Evolutionary conservation across 1,140 invertebrate species (phyloP), one percentile per base, ranked within the genome.

Genomic region (Zaprionus gabonicus): DNA sequence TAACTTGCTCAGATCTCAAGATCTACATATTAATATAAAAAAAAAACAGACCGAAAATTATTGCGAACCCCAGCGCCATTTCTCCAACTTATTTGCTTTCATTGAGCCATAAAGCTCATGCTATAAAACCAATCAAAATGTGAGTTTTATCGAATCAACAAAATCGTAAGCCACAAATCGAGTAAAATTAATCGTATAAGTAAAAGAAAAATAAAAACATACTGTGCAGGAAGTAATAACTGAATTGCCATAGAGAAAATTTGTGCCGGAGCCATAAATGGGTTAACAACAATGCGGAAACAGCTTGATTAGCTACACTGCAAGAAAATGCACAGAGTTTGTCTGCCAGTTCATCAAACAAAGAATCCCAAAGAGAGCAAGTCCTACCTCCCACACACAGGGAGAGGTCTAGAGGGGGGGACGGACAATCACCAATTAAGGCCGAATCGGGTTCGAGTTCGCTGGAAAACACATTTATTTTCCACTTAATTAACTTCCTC

Each of bases 401-500:
- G 41, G 10, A 13, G 10, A 51, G 10, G 12, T 20, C 20, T 20
- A 46, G n/a, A 46, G 10, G 38, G 44, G 44, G 66, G 9, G 64
- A 68, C 71, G 71, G 10, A 67, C 34, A 64, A 62, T 63, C 60
- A 44, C 59, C 84, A 87, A 88, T 88, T 87, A 84, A 88, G 66
- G 80, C 69, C 46, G 46, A 51, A 25, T 51, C 20, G 46, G 77
- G 80, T 72, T 62, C 63, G 64, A 74, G 74, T 78, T 87, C 71
- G 84, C 78, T 87, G 87, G 82, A 88, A 81, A 81, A 81, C 76
- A 85, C 79, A 90, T 91, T 85, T 82, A 82, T 91, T 90, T 85
- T 81, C 81, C 82, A 86, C 85, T 90, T 90, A 90, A 90, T 90
- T 90, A 90, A 90, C 85, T 90, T 90, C 85, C 85, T 90, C 90